Evolutionary conservation across 2,113 vertebrate genomes (phyloP).

Genomic region (Holacanthus passer): DNA sequence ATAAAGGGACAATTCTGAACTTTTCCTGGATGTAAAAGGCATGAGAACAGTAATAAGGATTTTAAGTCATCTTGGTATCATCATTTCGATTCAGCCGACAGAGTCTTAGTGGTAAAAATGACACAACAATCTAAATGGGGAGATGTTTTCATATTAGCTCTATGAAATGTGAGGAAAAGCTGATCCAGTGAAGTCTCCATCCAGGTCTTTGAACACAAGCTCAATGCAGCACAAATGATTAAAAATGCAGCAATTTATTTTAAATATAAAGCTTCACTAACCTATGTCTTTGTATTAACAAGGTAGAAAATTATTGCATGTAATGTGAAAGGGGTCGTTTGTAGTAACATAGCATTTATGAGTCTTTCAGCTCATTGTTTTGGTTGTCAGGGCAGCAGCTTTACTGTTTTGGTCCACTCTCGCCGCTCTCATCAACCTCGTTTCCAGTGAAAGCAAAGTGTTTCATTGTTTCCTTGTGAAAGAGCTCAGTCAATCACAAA

Average conservation of each 20-base stretch:
- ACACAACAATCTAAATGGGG: conserved; percentile 35
- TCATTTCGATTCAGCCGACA: conserved; percentile 31
- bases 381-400: neutral
- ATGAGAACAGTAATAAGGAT: neutral
- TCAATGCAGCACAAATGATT: neutral
- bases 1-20: neutral
- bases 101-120: conserved; percentile 2
- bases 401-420: neutral
- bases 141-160: conserved; percentile 15
- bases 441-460: too few relatives aligned
- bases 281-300: neutral
- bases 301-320: neutral
- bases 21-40: neutral
- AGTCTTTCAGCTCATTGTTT: neutral
- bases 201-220: neutral
- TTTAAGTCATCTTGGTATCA: neutral
- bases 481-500: too few relatives aligned
- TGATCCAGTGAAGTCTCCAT: neutral
- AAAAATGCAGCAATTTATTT: neutral
- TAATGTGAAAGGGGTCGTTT: neutral
- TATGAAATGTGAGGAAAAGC: conserved; percentile 6
- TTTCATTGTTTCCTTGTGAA: too few relatives aligned
- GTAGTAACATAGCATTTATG: neutral
- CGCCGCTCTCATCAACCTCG: neutral
- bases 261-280: neutral